Conservation (phyloP, 2,888 invertebrate species). For the Boloria selene region DNA sequence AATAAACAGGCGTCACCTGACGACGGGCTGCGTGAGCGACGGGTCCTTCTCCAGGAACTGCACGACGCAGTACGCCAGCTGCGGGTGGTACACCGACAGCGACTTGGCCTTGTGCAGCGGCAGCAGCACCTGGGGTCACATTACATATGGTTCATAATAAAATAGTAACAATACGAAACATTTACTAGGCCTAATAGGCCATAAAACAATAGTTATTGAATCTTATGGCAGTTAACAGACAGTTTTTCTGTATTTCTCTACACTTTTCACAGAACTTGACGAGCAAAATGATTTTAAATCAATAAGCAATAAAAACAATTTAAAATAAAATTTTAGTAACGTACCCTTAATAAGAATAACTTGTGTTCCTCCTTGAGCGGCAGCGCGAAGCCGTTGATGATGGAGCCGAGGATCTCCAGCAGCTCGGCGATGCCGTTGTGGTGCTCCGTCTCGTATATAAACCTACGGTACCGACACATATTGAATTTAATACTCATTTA, state of each 20-base stretch:
- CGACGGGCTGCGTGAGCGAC: slow-evolving; percentile 96
- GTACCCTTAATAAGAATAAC: slow-evolving; percentile 94
- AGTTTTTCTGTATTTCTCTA: too few species aligned
- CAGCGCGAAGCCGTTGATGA: slow-evolving; percentile 99
- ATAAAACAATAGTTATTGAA: too few species aligned
- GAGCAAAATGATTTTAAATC: too few species aligned
- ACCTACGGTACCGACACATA: slow-evolving; percentile 83
- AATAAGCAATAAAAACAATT: background rate
- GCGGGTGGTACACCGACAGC: slow-evolving; percentile 97
- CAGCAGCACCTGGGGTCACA: slow-evolving; percentile 87
- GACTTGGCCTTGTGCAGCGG: slow-evolving; percentile 98
- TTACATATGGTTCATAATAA: too few species aligned
- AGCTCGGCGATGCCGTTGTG: slow-evolving; percentile 99
- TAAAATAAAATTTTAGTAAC: background rate
- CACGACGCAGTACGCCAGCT: slow-evolving; percentile 98
- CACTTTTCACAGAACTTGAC: too few species aligned
- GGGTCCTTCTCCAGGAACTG: slow-evolving; percentile 99
- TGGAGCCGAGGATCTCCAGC: slow-evolving; percentile 98
- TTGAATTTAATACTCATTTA: background rate
- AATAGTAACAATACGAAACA: too few species aligned
- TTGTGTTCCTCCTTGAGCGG: slow-evolving; percentile 99
- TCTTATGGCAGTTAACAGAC: too few species aligned
- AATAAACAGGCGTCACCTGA: slow-evolving; percentile 86
- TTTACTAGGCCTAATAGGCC: too few species aligned
- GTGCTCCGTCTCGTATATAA: slow-evolving; percentile 99